A percentile compares a stretch with the other conserved stretches of the same genome.
phyloP scores from a whole-genome alignment of 1,140 invertebrate species.

The Anastrepha ludens region DNA sequence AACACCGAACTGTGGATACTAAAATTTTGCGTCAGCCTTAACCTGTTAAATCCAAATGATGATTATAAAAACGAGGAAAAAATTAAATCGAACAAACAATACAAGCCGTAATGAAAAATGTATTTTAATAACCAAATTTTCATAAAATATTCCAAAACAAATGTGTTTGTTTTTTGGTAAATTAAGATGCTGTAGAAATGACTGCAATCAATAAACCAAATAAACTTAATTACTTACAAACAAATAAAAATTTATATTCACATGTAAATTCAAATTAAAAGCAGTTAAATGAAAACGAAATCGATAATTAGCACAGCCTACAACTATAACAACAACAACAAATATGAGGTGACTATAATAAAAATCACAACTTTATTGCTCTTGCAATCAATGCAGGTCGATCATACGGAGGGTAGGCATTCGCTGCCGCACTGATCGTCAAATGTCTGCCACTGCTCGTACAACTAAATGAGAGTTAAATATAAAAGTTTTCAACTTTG shows the following conservation, averaged over 20 bases:
- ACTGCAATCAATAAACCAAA: constrained; percentile 6
- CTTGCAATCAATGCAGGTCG: constrained; percentile 5
- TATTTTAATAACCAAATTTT: not conserved
- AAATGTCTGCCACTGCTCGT: too few species aligned
- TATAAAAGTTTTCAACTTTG: not conserved
- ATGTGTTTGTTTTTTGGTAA: not conserved
- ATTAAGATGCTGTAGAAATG: constrained; percentile 13
- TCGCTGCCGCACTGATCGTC: too few species aligned
- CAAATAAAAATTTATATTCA: not conserved
- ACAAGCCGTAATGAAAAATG: not conserved
- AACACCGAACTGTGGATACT: not conserved
- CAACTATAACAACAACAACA: not conserved
- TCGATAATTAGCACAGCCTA: not conserved
- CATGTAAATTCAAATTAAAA: constrained; percentile 19
- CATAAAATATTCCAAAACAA: not conserved
- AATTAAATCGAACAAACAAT: not conserved
- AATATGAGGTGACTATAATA: not conserved
- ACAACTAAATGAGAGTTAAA: too few species aligned
- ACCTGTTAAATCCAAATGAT: not conserved
- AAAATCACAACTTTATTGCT: constrained; percentile 15
- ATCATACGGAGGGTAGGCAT: not conserved
- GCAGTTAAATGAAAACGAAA: constrained; percentile 7
- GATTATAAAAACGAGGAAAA: not conserved
- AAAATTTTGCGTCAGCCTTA: not conserved
- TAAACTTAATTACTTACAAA: not conserved